Evolutionary conservation across 1,140 invertebrate species (phyloP).

Genomic region (Trichonephila clavipes): DNA sequence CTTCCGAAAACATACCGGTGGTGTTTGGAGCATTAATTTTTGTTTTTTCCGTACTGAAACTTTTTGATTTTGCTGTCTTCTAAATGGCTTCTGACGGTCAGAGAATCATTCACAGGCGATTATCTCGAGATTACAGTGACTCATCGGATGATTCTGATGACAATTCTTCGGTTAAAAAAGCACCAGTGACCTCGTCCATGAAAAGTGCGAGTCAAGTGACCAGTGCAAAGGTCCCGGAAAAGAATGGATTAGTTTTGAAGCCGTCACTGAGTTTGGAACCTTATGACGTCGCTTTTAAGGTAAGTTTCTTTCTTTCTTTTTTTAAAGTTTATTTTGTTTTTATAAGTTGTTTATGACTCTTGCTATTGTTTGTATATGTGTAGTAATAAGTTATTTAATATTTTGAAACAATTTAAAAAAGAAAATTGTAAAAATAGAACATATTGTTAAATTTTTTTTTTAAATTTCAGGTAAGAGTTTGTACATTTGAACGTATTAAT

Average conservation of each 20-base stretch:
- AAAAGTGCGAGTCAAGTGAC: background rate
- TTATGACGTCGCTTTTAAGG: constrained; percentile 73
- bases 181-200: background rate
- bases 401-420: too few relatives aligned
- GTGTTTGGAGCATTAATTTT: background rate
- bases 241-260: constrained; percentile 70
- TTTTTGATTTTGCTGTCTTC: background rate
- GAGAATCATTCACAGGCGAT: constrained; percentile 50
- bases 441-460: too few relatives aligned
- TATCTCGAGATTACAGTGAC: constrained; percentile 71
- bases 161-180: background rate
- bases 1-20: background rate
- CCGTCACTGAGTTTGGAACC: constrained; percentile 71
- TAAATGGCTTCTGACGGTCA: constrained; percentile 61
- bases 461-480: too few relatives aligned
- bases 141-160: constrained; percentile 63
- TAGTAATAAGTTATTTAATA: too few relatives aligned
- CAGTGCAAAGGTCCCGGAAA: constrained; percentile 20
- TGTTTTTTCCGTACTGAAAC: background rate
- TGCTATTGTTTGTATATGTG: too few relatives aligned
- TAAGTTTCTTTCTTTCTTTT: constrained; percentile 33
- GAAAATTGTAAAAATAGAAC: too few relatives aligned
- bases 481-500: too few relatives aligned
- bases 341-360: too few relatives aligned
- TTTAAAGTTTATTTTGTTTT: background rate